phyloP scores from a whole-genome alignment of 2,113 vertebrate genomes.

The Pedionomus torquatus region DNA sequence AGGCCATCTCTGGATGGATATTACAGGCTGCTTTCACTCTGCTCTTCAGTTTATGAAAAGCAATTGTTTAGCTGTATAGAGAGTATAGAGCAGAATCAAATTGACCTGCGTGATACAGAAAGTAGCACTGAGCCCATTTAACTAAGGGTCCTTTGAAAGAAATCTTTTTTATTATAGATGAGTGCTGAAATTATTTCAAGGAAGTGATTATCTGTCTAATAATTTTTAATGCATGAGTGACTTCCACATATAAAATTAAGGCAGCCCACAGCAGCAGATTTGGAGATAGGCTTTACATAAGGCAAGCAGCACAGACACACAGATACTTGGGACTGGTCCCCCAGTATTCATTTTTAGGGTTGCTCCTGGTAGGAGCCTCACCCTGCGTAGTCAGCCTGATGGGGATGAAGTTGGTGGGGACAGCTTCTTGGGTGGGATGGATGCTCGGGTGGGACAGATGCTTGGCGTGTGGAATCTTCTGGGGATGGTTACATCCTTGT shows the following conservation, averaged over 20 bases:
- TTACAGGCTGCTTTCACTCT: slow-evolving; percentile 56
- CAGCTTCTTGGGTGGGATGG: background rate
- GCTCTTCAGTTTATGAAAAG: slow-evolving; percentile 74
- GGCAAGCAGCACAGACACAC: background rate
- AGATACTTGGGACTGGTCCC: background rate
- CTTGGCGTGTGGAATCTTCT: background rate
- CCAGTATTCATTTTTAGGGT: background rate
- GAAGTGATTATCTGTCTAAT: slow-evolving; percentile 71
- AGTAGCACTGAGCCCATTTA: slow-evolving; percentile 72
- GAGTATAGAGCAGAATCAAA: slow-evolving; percentile 73
- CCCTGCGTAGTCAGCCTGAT: rapidly evolving
- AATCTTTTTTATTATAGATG: slow-evolving; percentile 73
- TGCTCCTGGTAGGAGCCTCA: background rate
- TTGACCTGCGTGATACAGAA: slow-evolving; percentile 73
- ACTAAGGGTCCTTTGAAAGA: slow-evolving; percentile 75
- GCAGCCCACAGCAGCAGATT: background rate
- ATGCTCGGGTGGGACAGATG: background rate
- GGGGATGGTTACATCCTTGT: background rate
- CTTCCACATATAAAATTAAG: slow-evolving; percentile 10
- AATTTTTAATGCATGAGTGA: slow-evolving; percentile 30
- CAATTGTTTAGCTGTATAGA: slow-evolving; percentile 76
- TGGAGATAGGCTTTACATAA: background rate
- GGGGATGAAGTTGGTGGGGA: background rate
- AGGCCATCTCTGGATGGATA: slow-evolving; percentile 76
- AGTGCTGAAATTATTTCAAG: slow-evolving; percentile 76